Evolutionary conservation across 2,888 invertebrate genomes (phyloP), one percentile per base, ranked within the genome.

Genomic region (Lamproptera curius): DNA sequence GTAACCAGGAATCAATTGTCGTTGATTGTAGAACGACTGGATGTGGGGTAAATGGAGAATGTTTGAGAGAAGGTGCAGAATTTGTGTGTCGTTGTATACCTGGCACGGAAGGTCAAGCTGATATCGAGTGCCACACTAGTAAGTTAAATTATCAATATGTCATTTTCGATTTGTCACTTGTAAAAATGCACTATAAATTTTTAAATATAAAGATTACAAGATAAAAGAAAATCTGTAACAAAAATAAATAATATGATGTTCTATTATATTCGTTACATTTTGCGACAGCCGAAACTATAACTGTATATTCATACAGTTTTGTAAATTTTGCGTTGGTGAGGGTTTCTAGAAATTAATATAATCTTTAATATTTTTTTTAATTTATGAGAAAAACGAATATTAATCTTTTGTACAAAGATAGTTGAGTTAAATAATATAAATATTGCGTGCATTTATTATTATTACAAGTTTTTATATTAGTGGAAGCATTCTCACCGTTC

Each of bases 11-110:
- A 67, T 82, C 88, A 50, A 89, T 89, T 57, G 81, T 90, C 28
- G 89, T 92, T 38, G 96, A 96, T 71, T 96, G 97, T 77, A 90
- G 96, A 61, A 94, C 94, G 1, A 91, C 91, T 52, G 96, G 96
- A 55, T 97, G 97, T 83, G 93, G 94, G 57, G 90, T 92, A 63
- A 95, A 94, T 56, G 94, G 95, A n/a, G 93, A 94, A 76, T 97
- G 96, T 83, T 92, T 96, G 57, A 91, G 94, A 59, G 94, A 95
- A 77, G 93, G 94, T 55, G 93, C 93, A 53, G 92, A 93, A 67
- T 97, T 95, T 87, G 92, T 94, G 28, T 95, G 95, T 82, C 90
- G 92, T 68, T 95, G 94, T 78, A 91, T 92, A 57, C 92, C 92
- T 45, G 94, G 94, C 57, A 93, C 92, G 43, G 91, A 91, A 72